Evolutionary conservation across 2,113 vertebrate genomes (phyloP), one percentile per base, ranked within the genome.

Genomic region (Plotosus lineatus): DNA sequence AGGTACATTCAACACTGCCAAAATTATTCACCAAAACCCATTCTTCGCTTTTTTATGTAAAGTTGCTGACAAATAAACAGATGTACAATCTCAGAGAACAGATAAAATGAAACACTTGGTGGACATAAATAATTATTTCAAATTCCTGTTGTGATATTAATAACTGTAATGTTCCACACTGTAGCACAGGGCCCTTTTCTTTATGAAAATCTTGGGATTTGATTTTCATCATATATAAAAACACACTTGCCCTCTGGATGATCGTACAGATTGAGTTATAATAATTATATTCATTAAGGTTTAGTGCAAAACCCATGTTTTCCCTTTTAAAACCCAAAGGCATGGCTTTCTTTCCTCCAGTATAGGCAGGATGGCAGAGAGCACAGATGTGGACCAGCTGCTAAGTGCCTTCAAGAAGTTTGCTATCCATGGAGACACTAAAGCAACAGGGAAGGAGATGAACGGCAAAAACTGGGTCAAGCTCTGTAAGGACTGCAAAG

Each of bases 381-480:
- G 92, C 5, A 6, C 88, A 0, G 94, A 96, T 58, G 19, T 94
- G 86, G 94, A 93, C 0, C 85, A 92, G 50, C 92, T 99, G 83
- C 93, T 96, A 15, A 88, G 86, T 42, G 92, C 97, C 56, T 99
- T 98, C 84, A 94, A 91, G 85, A 98, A 92, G 84, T 99, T 99
- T 2, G 95, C 97, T 31, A 86, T 98, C 85, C 96, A 98, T 0
- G 97, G 97, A 0, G 97, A 98, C 90, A 94, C 95, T 63, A 97
- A 96, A 84, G 95, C 96, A 0, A 94, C 92, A 0, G 97, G 97
- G 19, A 95, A 95, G 53, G 97, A 98, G 88, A 92, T 99, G 90
- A 97, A 96, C 0, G 97, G 97, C 71, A 98, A 98, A 90, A 98
- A 98, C 93, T 99, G 97, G 97, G 95, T 95, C 88, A 99, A 99